Base-by-base conservation (phyloP, 2,888 invertebrate genomes). In the Hyles lineata region DNA sequence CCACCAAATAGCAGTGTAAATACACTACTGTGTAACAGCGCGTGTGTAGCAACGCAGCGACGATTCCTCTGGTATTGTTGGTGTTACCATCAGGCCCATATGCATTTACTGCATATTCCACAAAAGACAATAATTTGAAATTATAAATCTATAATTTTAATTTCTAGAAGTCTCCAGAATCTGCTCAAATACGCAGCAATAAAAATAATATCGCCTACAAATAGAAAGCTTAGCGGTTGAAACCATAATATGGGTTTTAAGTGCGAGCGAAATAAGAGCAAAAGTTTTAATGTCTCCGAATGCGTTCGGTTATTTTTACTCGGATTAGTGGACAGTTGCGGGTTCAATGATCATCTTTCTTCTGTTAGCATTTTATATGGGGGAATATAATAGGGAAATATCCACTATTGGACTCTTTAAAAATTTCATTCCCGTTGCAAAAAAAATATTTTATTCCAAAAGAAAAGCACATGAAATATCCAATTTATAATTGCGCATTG, bases 231-330 rank as follows among this genome's bases (percentile, higher is more conserved):
- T 67, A 50, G 67, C 21, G 23, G 17, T 19, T 55, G n/a, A 50
- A 17, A 50, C 21, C 35, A 21, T 35, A 63, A 43, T 63, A 35
- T 63, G 43, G 43, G 61, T 43, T 63, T 35, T 43, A 32, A 15
- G 35, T 21, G 63, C 43, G 50, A 23, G 23, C 50, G 50, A 23
- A 67, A 67, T 50, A 67, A 67, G 23, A 67, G 43, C 43, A 67
- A 67, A 67, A 67, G 17, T 50, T 55, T 67, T 43, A 63, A 67
- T 67, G 67, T 32, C 32, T 62, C 35, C 32, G 62, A 62, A 62
- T 32, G 50, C 23, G 17, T 67, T 67, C 43, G 50, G 67, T 50
- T 67, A 67, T 67, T 67, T 67, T 67, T 67, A 50, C 17, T 43
- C 43, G 7, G 21, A 15, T 6, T 23, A 43, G 15, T 23, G 17